Conservation (phyloP, 1,140 invertebrate genomes). For the Halesus radiatus region DNA sequence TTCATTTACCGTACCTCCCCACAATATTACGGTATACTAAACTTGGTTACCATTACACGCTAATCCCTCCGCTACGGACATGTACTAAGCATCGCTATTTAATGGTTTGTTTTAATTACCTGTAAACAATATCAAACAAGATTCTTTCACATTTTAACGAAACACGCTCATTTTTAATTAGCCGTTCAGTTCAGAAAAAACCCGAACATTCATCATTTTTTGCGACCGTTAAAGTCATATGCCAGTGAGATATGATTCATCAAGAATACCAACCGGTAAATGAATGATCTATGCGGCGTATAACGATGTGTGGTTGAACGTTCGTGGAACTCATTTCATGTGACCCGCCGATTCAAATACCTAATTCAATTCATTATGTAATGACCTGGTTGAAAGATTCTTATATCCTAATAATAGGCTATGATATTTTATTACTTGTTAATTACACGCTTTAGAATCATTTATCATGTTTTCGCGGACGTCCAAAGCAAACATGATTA, state of each 20-base stretch:
- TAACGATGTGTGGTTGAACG: not conserved
- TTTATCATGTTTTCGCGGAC: constrained; percentile 34
- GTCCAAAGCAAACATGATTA: constrained; percentile 37
- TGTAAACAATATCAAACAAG: too few species aligned
- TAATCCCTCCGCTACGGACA: too few species aligned
- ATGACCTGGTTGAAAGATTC: constrained; percentile 14
- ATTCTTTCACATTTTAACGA: too few species aligned
- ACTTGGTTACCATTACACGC: too few species aligned
- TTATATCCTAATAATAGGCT: constrained; percentile 31
- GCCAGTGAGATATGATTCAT: constrained; percentile 27
- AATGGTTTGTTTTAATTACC: too few species aligned
- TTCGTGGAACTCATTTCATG: constrained; percentile 28
- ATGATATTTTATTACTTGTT: constrained; percentile 37
- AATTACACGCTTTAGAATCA: constrained; percentile 28
- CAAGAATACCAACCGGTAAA: constrained; percentile 12
- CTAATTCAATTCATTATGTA: constrained; percentile 28
- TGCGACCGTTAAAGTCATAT: too few species aligned
- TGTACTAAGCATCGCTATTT: too few species aligned
- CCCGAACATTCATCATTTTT: too few species aligned
- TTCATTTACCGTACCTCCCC: too few species aligned
- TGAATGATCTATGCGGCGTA: not conserved
- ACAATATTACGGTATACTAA: too few species aligned
- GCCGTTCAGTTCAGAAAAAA: too few species aligned
- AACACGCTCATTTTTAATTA: too few species aligned
- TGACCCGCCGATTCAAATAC: constrained; percentile 23